phyloP scores from a whole-genome alignment of 2,888 invertebrate species.

The Nomada ferruginata region DNA sequence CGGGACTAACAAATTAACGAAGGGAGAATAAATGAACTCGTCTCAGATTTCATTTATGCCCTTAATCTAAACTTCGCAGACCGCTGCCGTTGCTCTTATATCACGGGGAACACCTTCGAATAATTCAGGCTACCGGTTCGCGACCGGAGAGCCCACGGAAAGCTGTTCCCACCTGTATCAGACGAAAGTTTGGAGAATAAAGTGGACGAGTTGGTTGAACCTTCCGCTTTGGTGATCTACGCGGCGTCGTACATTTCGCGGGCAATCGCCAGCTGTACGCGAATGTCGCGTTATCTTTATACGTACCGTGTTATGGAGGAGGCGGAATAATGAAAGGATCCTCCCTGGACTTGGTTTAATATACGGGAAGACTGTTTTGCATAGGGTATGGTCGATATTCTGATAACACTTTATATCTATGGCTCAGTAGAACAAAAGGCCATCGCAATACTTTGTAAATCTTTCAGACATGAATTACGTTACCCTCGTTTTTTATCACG shows the following conservation, averaged over 20 bases:
- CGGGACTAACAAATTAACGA: conserved; percentile 32
- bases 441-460: no score
- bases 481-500: no score
- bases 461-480: no score
- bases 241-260: conserved; percentile 23
- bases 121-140: conserved; percentile 54
- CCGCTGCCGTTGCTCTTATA: conserved; percentile 61
- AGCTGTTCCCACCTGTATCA: conserved; percentile 18
- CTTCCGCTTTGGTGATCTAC: conserved; percentile 1
- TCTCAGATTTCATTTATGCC: conserved; percentile 50
- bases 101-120: conserved; percentile 40
- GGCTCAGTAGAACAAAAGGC: no score
- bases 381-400: no score
- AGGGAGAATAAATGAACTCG: conserved; percentile 38
- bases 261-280: background rate
- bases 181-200: conserved; percentile 25
- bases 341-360: no score
- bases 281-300: background rate
- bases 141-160: background rate
- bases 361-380: no score
- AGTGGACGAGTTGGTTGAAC: background rate
- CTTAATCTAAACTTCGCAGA: conserved; percentile 61
- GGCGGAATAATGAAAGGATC: no score
- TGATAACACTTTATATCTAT: no score
- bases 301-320: no score